Evolutionary conservation across 2,888 invertebrate species (phyloP), one percentile per base, ranked within the genome.

Genomic region (Zygogramma bicolorata): DNA sequence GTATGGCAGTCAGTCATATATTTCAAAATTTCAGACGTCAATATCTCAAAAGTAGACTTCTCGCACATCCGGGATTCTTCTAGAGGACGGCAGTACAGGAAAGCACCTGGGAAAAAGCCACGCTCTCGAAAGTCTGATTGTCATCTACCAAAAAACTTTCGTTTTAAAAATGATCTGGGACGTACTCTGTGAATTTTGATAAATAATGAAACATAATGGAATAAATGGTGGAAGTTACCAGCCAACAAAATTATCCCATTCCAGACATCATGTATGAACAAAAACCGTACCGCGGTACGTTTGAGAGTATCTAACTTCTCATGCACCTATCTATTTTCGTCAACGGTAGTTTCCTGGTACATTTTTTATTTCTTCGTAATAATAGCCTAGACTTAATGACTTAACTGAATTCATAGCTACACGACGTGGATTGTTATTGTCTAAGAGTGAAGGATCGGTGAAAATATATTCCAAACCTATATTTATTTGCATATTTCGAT

Each of bases 341-440:
- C 53, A 53, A 53, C 53, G 22, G 53, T 53, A 53, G 53, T 53
- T 53, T 53, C 53, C 53, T 53, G 53, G 53, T 53, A 53, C 25
- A 53, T 53, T 53, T 53, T 53, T 53, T 53, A 53, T 53, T 53
- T 27, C 27, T 53, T 22, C 53, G 53, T 53, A 53, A 53, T 53
- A 53, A 53, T 53, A 53, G 53, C 53, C 53, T 53, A 53, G 53
- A 53, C 53, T 53, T 53, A 53, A 53, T 53, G 53, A 53, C 53
- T 53, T 53, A 53, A 53, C 53, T 53, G 53, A 53, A 53, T 53
- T 25, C 53, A 27, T 53, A 7, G 53, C 53, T 53, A 25, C 53
- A 53, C 53, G 53, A 53, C 53, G 22, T 53, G 53, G 53, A 53
- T 53, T 53, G 53, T 53, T 53, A 53, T 53, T 53, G 53, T 53